Conservation (phyloP, 1,140 invertebrate species). For the Drosophila kohkoa region DNA sequence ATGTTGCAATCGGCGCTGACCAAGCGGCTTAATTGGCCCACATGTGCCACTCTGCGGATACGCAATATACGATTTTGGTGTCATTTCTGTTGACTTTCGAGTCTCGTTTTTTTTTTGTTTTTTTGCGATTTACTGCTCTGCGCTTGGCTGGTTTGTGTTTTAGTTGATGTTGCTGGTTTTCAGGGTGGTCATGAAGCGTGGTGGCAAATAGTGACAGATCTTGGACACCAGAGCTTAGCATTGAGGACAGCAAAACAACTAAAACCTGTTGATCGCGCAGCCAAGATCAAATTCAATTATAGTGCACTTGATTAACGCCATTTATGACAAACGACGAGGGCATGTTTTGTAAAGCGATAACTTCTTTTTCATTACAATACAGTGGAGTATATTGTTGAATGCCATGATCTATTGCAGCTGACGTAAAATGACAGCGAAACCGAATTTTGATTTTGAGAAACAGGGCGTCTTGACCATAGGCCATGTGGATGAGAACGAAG, state of each 20-base stretch:
- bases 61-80: conserved; percentile 32
- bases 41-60: conserved; percentile 49
- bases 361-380: not conserved
- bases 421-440: conserved; percentile 66
- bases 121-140: not conserved
- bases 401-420: conserved; percentile 5
- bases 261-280: conserved; percentile 43
- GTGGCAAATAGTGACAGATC: conserved; percentile 25
- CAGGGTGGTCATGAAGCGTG: conserved; percentile 33
- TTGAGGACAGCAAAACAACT: conserved; percentile 38
- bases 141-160: not conserved
- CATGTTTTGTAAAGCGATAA: conserved; percentile 7
- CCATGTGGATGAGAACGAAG: conserved; percentile 69
- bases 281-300: conserved; percentile 76
- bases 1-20: conserved; percentile 23
- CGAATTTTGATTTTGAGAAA: conserved; percentile 77
- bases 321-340: conserved; percentile 26
- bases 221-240: conserved; percentile 33
- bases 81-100: conserved; percentile 7
- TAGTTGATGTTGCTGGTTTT: not conserved
- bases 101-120: not conserved
- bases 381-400: not conserved
- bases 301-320: conserved; percentile 62
- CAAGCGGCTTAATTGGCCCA: conserved; percentile 47
- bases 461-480: conserved; percentile 67